These are phyloP conservation scores for Sebastes kiyomatsui DNA, from an alignment of 2,797 vertebrate species.

Conservation along the genomic window DNA sequence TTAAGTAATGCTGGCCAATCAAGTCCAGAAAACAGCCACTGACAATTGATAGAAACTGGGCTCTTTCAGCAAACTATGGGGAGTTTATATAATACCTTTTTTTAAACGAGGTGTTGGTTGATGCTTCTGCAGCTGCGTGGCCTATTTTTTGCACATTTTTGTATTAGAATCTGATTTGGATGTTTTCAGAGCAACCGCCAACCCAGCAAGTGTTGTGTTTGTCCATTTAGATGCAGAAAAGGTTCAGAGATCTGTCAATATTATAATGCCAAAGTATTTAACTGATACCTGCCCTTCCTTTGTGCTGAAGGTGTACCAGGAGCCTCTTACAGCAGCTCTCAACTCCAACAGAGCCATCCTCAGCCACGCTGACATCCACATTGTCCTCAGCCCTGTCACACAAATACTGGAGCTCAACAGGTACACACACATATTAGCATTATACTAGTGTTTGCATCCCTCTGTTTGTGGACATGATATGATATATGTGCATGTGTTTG, in stretches of 20 bases:
- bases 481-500: neutral
- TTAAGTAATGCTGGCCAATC: neutral
- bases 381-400: conserved; percentile 81
- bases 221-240: neutral
- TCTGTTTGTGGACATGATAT: neutral
- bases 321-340: conserved; percentile 83
- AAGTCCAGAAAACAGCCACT: neutral
- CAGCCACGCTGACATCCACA: conserved; percentile 77
- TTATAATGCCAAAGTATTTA: neutral
- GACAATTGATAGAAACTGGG: neutral
- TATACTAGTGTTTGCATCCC: neutral
- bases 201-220: neutral
- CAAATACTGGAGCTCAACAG: conserved; percentile 82
- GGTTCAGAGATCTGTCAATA: neutral
- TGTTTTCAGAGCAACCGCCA: neutral
- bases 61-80: neutral
- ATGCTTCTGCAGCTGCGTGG: neutral
- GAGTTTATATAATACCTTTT: neutral
- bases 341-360: conserved; percentile 87
- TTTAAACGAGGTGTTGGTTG: neutral
- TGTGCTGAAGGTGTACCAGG: conserved; percentile 74
- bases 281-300: neutral
- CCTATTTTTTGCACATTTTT: neutral
- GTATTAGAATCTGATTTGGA: neutral
- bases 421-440: conserved; percentile 46